Percentiles rank a stretch among this genome's conserved stretches.
Evolutionary conservation across 2,797 vertebrate genomes (phyloP).

Genomic region (Rhincodon typus): DNA sequence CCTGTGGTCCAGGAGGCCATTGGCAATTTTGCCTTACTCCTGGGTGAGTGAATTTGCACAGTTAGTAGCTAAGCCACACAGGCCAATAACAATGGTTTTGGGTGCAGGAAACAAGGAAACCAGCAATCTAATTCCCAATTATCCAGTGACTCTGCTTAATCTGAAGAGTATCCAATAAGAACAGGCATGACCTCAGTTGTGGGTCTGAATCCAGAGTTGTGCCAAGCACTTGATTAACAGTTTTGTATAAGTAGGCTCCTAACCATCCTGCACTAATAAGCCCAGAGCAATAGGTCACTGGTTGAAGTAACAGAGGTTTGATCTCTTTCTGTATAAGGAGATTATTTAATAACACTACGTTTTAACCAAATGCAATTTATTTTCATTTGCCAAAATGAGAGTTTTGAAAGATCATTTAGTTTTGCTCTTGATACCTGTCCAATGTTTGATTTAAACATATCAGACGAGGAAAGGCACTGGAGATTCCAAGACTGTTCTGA

Average conservation of each 20-base stretch:
- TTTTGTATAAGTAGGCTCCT: background rate
- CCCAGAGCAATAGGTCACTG: background rate
- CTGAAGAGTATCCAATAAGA: background rate
- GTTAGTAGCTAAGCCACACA: background rate
- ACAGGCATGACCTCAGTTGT: background rate
- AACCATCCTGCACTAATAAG: background rate
- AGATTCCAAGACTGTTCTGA: background rate
- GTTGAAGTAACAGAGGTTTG: background rate
- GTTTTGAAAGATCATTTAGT: background rate
- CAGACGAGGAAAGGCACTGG: background rate
- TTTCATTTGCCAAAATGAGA: background rate
- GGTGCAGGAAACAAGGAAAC: background rate
- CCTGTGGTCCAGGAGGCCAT: too few species aligned
- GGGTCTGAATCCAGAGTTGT: background rate
- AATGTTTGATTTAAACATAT: background rate
- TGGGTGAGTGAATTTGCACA: background rate
- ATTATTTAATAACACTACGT: background rate
- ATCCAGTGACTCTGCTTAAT: background rate
- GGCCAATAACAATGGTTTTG: background rate
- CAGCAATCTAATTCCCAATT: background rate
- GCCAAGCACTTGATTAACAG: background rate
- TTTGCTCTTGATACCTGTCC: too few species aligned
- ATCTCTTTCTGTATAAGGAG: too few species aligned
- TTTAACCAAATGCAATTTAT: background rate
- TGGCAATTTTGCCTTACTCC: too few species aligned